Evolutionary conservation across 1,140 invertebrate species (phyloP), one percentile per base, ranked within the genome.

Genomic region (Gryllus bimaculatus): DNA sequence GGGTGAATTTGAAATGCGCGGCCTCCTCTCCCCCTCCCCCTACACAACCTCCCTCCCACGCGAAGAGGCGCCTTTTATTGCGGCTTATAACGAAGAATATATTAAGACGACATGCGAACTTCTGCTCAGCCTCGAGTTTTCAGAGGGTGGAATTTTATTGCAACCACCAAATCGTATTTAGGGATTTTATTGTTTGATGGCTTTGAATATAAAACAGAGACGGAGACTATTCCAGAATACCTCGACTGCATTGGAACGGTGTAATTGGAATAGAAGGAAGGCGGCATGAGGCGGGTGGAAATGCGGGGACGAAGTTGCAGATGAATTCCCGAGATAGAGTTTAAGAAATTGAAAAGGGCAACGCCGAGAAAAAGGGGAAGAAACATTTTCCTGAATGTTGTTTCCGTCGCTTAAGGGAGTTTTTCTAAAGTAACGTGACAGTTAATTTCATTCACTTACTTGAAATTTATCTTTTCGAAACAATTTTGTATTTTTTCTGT

Each of bases 141-240:
- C 54, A 18, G 54, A 18, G 54, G 18, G 54, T 13, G 18, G 54
- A 66, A 66, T 66, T 66, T 66, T 66, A 66, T 66, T 66, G 54
- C 54, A 66, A 66, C 54, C 54, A 66, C 54, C 54, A 66, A 66
- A 66, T 66, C 54, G 54, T 66, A 66, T 66, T 66, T 66, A 66
- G 54, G 54, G 54, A 66, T 66, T 66, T 66, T 66, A 66, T 66
- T 66, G 54, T 66, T 66, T 66, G 54, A 66, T 66, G 54, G 54
- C 54, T 66, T 66, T 66, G 54, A 66, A 66, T 66, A 66, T 66
- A 66, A 66, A 66, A 18, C 54, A 66, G 54, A 66, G 1, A 18
- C 26, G 18, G 54, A 66, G 54, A 66, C 54, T 66, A 13, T 66
- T 66, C 54, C 54, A 66, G 54, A 66, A 66, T 66, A 66, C 54